Base-by-base conservation (phyloP, 2,113 vertebrate species). In the Toxotes chatareus region DNA sequence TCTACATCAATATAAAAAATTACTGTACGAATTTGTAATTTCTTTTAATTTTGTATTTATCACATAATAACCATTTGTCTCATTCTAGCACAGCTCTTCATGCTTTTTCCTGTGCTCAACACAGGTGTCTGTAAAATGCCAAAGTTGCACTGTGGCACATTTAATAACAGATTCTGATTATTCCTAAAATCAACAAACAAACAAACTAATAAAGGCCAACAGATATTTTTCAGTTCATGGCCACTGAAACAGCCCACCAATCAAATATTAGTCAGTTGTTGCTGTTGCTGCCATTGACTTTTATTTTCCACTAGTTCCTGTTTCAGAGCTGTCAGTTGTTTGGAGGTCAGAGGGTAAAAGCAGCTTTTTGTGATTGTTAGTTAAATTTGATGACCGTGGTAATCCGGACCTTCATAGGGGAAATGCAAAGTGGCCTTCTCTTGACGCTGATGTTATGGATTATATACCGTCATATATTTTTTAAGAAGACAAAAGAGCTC, bases 361-460 rank as follows among this genome's bases (percentile, higher is more conserved):
- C 32, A 3, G 23, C n/a, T 49, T 17, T 9, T 32, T 19, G 56
- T 72, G 16, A 40, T 63, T 32, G 38, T 42, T 63, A 6, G 60
- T 59, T 71, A 8, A 27, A 23, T 49, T 42, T 38, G 17, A 32
- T 49, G 23, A 40, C 38, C 38, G 38, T 40, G 70, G 14, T 80
- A 19, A 64, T 63, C 32, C 32, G 4, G 27, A 17, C 21, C 53
- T 13, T 44, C 38, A 1, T 36, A 2, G 55, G 31, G 69, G 17
- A 51, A 63, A 77, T 38, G 27, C 66, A 62, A 80, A 83, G 88
- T 91, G 86, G 72, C 90, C 91, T 92, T 90, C 56, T 53, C 55
- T n/a, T 40, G 34, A 66, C 12, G 2, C 47, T 14, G 27, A 53
- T 66, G 2, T 53, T 27, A 46, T 17, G 55, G 75, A 66, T 76